Evolutionary conservation across 2,797 vertebrate species (phyloP).

Genomic region (Manis pentadactyla): DNA sequence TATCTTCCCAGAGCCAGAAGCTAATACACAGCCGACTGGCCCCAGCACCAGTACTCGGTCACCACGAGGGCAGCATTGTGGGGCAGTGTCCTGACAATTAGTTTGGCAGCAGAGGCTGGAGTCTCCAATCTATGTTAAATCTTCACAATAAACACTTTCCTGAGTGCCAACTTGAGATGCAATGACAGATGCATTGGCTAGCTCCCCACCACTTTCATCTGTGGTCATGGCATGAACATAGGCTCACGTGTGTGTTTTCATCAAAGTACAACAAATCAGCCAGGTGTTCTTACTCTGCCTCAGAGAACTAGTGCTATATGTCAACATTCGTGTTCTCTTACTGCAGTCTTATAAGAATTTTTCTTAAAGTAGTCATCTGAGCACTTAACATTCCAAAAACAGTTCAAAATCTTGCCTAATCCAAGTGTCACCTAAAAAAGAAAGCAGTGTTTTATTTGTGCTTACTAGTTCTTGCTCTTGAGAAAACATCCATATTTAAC

Average conservation of each 20-base stretch:
- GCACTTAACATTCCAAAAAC: not conserved
- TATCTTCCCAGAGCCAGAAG: not conserved
- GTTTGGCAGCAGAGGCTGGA: not conserved
- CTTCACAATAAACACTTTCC: not conserved
- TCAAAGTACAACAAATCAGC: not conserved
- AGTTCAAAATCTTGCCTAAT: conserved; percentile 10
- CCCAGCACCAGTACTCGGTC: too few species aligned
- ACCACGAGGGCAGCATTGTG: not conserved
- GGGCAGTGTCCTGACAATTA: not conserved
- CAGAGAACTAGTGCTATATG: not conserved
- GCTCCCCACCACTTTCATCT: not conserved
- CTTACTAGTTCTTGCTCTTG: not conserved
- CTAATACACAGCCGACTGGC: too few species aligned
- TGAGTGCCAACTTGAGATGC: not conserved
- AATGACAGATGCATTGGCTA: not conserved
- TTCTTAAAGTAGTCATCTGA: not conserved
- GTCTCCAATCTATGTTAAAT: not conserved
- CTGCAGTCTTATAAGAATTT: not conserved
- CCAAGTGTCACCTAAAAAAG: not conserved
- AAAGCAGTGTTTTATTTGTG: not conserved
- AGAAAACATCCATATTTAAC: conserved; percentile 11
- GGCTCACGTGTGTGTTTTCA: not conserved
- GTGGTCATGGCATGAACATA: not conserved
- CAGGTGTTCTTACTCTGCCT: not conserved
- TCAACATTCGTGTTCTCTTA: not conserved